phyloP scores from a whole-genome alignment of 2,797 vertebrate genomes.

The Clarias laeviceps region DNA sequence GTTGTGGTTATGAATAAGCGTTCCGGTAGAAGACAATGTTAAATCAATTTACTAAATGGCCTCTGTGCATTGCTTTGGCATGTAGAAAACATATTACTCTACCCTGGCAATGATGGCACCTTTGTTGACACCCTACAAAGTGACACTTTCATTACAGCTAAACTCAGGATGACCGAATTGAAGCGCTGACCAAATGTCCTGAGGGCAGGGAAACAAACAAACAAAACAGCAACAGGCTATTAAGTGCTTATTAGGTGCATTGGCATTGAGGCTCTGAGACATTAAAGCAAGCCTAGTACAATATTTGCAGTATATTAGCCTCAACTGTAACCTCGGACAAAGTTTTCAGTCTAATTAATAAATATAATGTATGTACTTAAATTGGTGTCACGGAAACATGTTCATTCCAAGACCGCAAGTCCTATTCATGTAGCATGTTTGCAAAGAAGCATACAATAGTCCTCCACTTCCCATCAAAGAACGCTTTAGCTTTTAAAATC shows the following conservation, averaged over 20 bases:
- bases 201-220: slow-evolving; percentile 2
- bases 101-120: slow-evolving; percentile 19
- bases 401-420: too few relatives aligned
- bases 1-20: not conserved
- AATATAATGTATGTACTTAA: not conserved
- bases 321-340: not conserved
- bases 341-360: not conserved
- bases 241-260: not conserved
- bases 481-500: too few relatives aligned
- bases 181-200: slow-evolving; percentile 19
- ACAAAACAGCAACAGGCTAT: not conserved
- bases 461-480: too few relatives aligned
- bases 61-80: slow-evolving; percentile 8
- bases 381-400: not conserved
- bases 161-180: slow-evolving; percentile 18
- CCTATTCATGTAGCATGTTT: too few relatives aligned
- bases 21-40: not conserved
- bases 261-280: not conserved
- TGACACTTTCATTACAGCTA: slow-evolving; percentile 38
- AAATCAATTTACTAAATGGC: not conserved
- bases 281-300: not conserved
- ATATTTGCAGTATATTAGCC: not conserved
- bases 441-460: too few relatives aligned
- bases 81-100: slow-evolving; percentile 34
- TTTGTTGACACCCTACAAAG: slow-evolving; percentile 46